These are phyloP conservation scores for Urocyon cinereoargenteus DNA, from an alignment of 2,797 vertebrate species.

Conservation along the genomic window DNA sequence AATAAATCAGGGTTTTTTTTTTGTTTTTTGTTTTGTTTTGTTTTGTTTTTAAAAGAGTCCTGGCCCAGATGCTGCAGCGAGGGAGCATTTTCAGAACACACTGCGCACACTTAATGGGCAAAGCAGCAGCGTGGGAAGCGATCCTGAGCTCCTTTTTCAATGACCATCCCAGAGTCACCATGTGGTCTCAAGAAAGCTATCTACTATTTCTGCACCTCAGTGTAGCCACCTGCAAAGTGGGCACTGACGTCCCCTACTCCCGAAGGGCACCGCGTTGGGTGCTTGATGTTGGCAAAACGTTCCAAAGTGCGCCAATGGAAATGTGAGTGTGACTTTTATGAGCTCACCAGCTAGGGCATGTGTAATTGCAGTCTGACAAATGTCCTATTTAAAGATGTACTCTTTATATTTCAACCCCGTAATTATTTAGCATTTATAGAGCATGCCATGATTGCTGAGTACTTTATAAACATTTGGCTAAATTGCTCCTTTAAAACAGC, in stretches of 20 bases:
- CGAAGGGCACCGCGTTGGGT: rapidly evolving
- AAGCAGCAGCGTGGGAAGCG: background rate
- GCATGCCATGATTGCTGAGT: background rate
- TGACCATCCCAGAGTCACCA: background rate
- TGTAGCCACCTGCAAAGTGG: background rate
- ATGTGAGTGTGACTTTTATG: rapidly evolving
- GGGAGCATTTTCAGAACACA: background rate
- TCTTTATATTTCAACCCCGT: background rate
- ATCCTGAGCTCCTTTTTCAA: background rate
- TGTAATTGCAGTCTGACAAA: background rate
- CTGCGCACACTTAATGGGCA: background rate
- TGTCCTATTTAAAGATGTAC: background rate
- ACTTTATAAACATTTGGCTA: background rate
- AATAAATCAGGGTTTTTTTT: too few species aligned
- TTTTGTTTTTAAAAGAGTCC: background rate
- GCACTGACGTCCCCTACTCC: rapidly evolving
- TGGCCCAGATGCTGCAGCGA: background rate
- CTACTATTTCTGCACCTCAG: background rate
- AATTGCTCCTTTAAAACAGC: background rate
- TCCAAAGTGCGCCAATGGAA: rapidly evolving
- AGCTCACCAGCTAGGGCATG: background rate
- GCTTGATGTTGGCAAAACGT: background rate
- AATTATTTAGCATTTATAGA: slow-evolving; percentile 26
- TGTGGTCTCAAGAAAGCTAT: background rate
- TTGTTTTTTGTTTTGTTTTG: too few species aligned